phyloP scores from a whole-genome alignment of 2,113 vertebrate species.

The Rissa tridactyla region DNA sequence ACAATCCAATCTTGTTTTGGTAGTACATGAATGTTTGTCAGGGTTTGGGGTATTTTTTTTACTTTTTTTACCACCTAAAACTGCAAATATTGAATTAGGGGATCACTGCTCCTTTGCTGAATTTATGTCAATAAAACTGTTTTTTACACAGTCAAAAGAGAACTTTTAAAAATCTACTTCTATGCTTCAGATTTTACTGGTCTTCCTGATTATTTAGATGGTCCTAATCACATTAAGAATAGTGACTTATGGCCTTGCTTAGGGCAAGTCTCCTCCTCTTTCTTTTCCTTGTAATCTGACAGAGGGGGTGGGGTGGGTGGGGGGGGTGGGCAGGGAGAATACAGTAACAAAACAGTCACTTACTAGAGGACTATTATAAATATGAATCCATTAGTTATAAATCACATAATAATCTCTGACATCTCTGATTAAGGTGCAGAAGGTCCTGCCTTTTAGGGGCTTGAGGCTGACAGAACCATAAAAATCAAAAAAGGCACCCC shows the following conservation, averaged over 20 bases:
- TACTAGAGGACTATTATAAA: neutral
- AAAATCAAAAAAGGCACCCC: neutral
- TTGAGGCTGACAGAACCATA: neutral
- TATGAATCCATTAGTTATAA: neutral
- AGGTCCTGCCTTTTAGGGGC: neutral
- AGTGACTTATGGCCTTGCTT: neutral
- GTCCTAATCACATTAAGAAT: neutral
- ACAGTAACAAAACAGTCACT: neutral
- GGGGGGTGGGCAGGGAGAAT: too few species aligned
- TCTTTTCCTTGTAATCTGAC: neutral
- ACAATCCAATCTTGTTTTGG: neutral
- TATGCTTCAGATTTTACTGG: neutral
- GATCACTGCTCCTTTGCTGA: neutral
- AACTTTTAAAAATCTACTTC: neutral
- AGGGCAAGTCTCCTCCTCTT: neutral
- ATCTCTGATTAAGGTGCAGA: neutral
- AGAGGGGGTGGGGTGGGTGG: fast-evolving
- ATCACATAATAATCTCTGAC: neutral
- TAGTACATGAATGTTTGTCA: neutral
- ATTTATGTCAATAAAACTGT: neutral
- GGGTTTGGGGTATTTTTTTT: neutral
- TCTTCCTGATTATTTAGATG: neutral
- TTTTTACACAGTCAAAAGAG: neutral
- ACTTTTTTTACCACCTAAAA: neutral
- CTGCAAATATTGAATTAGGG: neutral